Evolutionary conservation across 2,113 vertebrate genomes (phyloP).

Genomic region (Anoplopoma fimbria): DNA sequence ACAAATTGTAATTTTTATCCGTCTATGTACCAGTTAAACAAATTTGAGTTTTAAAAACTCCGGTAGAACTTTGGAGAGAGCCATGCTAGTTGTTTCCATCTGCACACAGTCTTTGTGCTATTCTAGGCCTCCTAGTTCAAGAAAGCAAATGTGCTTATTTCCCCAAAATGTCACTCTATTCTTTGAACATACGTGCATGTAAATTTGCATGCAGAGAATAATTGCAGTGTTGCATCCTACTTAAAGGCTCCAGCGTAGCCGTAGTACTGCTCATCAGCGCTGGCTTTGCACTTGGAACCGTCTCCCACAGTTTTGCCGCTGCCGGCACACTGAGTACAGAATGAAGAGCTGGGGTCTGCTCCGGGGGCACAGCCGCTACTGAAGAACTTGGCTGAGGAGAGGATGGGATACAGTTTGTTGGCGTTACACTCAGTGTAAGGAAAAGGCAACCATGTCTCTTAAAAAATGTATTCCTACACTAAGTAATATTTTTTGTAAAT

Average conservation of each 20-base stretch:
- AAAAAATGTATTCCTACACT: neutral
- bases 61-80: neutral
- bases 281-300: conserved; percentile 82
- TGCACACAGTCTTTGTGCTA: neutral
- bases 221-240: conserved; percentile 63
- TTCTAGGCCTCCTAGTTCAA: neutral
- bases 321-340: conserved; percentile 88
- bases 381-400: conserved; percentile 83
- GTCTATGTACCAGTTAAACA: too few relatives aligned
- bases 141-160: neutral
- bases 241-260: conserved; percentile 90
- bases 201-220: neutral
- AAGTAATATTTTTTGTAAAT: neutral
- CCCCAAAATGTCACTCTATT: neutral
- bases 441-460: neutral
- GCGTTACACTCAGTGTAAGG: neutral
- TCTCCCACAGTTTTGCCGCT: conserved; percentile 53
- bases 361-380: conserved; percentile 89
- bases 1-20: neutral
- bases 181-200: neutral
- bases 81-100: neutral
- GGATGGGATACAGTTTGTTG: conserved; percentile 5
- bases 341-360: conserved; percentile 75
- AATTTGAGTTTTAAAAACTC: neutral
- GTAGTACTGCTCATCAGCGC: conserved; percentile 84